Conservation (phyloP, 2,797 vertebrate genomes). For the Chelmon rostratus region DNA sequence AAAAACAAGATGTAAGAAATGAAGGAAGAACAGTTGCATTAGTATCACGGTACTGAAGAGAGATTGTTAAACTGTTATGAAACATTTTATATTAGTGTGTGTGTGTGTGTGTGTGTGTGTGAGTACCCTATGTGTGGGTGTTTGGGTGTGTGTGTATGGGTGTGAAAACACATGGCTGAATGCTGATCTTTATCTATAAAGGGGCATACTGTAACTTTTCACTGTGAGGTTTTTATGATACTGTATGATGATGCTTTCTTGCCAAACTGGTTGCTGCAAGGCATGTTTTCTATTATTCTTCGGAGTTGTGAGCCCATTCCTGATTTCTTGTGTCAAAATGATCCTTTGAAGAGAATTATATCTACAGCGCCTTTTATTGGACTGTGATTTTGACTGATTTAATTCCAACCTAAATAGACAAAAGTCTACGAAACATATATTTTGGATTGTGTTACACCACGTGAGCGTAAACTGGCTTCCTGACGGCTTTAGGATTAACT, state of each 20-base stretch:
- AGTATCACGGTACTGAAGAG: conserved; percentile 66
- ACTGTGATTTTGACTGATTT: conserved; percentile 76
- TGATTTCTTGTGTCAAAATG: conserved; percentile 59
- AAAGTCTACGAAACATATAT: conserved; percentile 38
- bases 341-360: conserved; percentile 62
- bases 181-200: conserved; percentile 79
- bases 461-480: conserved; percentile 37
- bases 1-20: conserved; percentile 63
- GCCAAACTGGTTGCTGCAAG: conserved; percentile 83
- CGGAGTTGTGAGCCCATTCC: conserved; percentile 73
- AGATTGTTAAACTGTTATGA: conserved; percentile 72
- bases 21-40: conserved; percentile 69
- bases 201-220: conserved; percentile 84
- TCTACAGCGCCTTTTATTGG: conserved; percentile 64
- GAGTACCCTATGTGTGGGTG: conserved; percentile 33
- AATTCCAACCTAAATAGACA: conserved; percentile 71
- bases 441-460: conserved; percentile 53
- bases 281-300: conserved; percentile 80
- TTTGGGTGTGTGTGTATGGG: conserved; percentile 33
- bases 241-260: conserved; percentile 82
- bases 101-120: conserved; percentile 50
- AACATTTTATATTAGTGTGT: conserved; percentile 69
- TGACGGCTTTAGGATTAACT: conserved; percentile 58
- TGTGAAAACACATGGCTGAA: conserved; percentile 67
- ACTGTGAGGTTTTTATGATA: conserved; percentile 88